Conservation (phyloP, 1,140 invertebrate species). For the Drosophila pruinosa region DNA sequence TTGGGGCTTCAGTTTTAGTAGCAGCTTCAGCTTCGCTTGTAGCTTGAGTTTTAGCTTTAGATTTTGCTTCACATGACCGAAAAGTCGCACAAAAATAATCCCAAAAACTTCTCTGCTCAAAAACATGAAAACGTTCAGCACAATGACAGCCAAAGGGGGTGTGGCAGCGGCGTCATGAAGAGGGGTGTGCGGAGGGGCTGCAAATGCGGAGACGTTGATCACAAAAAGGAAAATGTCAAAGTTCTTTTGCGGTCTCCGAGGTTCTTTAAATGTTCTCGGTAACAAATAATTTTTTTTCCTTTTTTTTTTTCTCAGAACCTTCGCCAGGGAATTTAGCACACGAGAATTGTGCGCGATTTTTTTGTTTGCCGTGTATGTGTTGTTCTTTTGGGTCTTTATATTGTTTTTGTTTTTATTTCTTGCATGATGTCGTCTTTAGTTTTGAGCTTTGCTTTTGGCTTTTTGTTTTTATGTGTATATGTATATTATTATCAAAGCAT, state of each 20-base stretch:
- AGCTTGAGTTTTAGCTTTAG: slow-evolving; percentile 16
- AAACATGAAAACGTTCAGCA: slow-evolving; percentile 74
- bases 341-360: slow-evolving; percentile 34
- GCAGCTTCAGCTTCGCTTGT: slow-evolving; percentile 14
- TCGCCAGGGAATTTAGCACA: slow-evolving; percentile 62
- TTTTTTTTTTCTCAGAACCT: slow-evolving; percentile 58
- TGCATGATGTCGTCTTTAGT: slow-evolving; percentile 21
- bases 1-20: neutral
- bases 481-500: slow-evolving; percentile 29
- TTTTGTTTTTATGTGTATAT: slow-evolving; percentile 3
- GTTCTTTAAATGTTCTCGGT: slow-evolving; percentile 76
- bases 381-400: slow-evolving; percentile 6
- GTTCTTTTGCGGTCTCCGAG: slow-evolving; percentile 75
- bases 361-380: neutral
- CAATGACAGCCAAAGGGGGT: slow-evolving; percentile 47
- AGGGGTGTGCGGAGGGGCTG: slow-evolving; percentile 1
- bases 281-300: slow-evolving; percentile 48
- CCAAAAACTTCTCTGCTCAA: slow-evolving; percentile 76
- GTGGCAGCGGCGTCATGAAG: neutral
- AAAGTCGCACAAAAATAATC: slow-evolving; percentile 78
- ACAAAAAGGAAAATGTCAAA: slow-evolving; percentile 79
- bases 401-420: slow-evolving; percentile 18
- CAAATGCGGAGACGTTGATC: slow-evolving; percentile 64
- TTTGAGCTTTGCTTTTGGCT: slow-evolving; percentile 23
- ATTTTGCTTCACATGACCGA: slow-evolving; percentile 64